Base-by-base conservation (phyloP, 2,113 vertebrate species). In the Asarcornis scutulata region DNA sequence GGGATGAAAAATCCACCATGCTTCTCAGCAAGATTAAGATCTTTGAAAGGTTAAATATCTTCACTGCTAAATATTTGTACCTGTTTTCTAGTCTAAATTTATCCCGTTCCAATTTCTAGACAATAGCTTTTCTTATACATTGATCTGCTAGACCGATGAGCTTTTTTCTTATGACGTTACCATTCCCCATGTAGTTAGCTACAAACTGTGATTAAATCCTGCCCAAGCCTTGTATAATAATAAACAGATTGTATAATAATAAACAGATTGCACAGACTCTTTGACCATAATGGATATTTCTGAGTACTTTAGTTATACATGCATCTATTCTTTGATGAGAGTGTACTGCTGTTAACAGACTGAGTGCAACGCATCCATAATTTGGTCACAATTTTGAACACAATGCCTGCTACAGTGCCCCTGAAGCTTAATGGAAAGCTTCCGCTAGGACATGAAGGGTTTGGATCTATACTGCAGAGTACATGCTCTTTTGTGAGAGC, bases 401-500 rank as follows among this genome's bases (percentile, higher is more conserved):
- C 32, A 27, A 83, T 44, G n/a, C 42, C n/a, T 55, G 25, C 36
- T 63, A 13, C 12, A 58, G 32, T 20, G 50, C 7, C 55, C 52
- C 26, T 60, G 55, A n/a, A 55, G 52, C 20, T 91, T 71, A 60
- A 52, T 32, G 72, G 78, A 88, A 79, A 72, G 7, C 40, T 83
- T 60, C 42, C 52, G 27, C 17, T 72, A 4, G 11, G 58, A 75
- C 29, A 58, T 0, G 1, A 40, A 40, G 40, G 42, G 22, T 38
- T 91, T 59, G 0, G 0, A 12, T 42, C 5, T 10, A 2, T 14
- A 67, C 34, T 1, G 1, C 31, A 22, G 31, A 42, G 17, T 12
- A 60, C 26, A 2, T 2, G 21, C 17, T 56, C 38, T 78, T 90
- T 23, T 59, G 34, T 36, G 29, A 67, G 60, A 83, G 48, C 11